A percentile compares a stretch with the other conserved stretches of the same genome.
These are phyloP conservation scores for Heterodera filipjevi DNA, from an alignment of 2,888 invertebrate species.

Conservation along the genomic window DNA sequence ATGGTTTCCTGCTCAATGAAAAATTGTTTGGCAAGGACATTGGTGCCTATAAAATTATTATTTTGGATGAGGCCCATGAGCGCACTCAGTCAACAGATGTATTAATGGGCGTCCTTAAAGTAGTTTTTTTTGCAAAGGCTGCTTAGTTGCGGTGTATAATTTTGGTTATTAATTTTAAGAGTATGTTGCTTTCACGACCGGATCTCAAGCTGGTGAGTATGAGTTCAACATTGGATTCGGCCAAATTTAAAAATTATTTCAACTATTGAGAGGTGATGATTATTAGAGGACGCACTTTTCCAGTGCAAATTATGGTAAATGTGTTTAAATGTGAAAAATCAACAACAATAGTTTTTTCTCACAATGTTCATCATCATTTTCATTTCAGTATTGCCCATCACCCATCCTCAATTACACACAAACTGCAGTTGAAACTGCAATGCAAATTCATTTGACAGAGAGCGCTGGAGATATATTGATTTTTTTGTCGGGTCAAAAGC, in stretches of 20 bases:
- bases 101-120: background rate
- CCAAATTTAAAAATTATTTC: constrained; percentile 96
- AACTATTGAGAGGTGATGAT: constrained; percentile 97
- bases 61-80: background rate
- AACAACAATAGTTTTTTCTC: background rate
- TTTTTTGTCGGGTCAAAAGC: constrained; percentile 79
- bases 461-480: constrained; percentile 78
- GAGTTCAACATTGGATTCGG: constrained; percentile 98
- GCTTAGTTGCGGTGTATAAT: background rate
- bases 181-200: constrained; percentile 86
- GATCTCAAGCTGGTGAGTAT: constrained; percentile 96
- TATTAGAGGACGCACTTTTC: constrained; percentile 80
- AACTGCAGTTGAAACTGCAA: constrained; percentile 86
- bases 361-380: background rate
- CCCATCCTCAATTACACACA: constrained; percentile 68
- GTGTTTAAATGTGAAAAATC: background rate
- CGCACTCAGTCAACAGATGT: background rate
- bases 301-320: background rate
- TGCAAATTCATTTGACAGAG: constrained; percentile 87
- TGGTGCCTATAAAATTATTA: background rate
- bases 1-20: background rate
- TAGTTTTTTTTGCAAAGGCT: background rate
- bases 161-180: constrained; percentile 79
- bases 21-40: background rate
- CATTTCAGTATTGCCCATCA: background rate